Conservation (phyloP, 2,797 vertebrate species). For the Gambelia wislizenii region DNA sequence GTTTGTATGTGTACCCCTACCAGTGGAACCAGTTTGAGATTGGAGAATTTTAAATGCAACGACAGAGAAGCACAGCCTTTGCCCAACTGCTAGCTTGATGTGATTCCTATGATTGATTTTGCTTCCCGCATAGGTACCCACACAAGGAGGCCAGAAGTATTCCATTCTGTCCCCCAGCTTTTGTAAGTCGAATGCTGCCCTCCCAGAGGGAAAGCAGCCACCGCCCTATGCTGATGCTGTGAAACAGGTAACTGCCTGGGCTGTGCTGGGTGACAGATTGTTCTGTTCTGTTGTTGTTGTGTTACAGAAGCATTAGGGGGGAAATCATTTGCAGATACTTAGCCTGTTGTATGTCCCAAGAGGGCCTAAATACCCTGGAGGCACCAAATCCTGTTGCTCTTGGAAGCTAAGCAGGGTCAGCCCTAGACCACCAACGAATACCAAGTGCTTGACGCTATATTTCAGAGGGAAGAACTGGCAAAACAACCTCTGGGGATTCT, state of each 20-base stretch:
- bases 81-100: slow-evolving; percentile 38
- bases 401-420: too few relatives aligned
- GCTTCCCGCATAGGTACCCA: slow-evolving; percentile 86
- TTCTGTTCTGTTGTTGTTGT: slow-evolving; percentile 1
- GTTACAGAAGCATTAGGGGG: neutral
- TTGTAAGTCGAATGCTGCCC: slow-evolving; percentile 88
- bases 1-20: neutral
- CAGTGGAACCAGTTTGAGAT: neutral
- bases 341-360: rapidly evolving
- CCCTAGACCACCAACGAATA: too few relatives aligned
- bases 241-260: slow-evolving; percentile 88
- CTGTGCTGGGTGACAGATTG: neutral
- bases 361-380: too few relatives aligned
- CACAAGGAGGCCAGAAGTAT: slow-evolving; percentile 89
- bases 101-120: slow-evolving; percentile 70
- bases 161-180: slow-evolving; percentile 86
- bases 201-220: slow-evolving; percentile 91
- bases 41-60: rapidly evolving
- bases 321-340: slow-evolving; percentile 14
- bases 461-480: too few relatives aligned
- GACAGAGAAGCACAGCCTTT: neutral
- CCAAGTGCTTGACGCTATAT: too few relatives aligned
- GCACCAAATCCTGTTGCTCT: too few relatives aligned
- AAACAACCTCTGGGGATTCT: too few relatives aligned
- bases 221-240: slow-evolving; percentile 96